Conservation (phyloP, 2,113 vertebrate species). For the Psephotus haematonotus region DNA sequence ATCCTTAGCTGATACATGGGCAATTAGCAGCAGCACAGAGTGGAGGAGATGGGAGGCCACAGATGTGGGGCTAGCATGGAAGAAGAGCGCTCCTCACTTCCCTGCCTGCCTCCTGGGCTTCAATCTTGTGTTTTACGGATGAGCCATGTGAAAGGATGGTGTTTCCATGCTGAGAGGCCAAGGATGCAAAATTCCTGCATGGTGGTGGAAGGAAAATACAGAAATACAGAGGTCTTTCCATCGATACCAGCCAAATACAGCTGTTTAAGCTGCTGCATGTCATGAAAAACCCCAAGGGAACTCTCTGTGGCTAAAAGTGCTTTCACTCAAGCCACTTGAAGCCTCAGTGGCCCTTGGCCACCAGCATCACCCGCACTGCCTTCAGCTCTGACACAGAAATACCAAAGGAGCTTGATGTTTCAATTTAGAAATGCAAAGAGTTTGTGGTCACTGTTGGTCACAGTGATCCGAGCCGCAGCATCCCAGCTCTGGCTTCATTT, state of each 20-base stretch:
- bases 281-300: not conserved
- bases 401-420: not conserved
- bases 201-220: not conserved
- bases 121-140: not conserved
- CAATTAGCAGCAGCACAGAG: not conserved
- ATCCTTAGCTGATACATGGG: fast-evolving
- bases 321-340: not conserved
- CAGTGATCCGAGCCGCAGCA: fast-evolving
- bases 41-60: not conserved
- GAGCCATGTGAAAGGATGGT: not conserved
- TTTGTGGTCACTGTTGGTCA: not conserved
- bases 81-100: not conserved
- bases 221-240: not conserved
- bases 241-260: not conserved
- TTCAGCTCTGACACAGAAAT: not conserved
- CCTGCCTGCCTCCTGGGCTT: not conserved
- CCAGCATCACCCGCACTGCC: not conserved
- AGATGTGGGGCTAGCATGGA: not conserved
- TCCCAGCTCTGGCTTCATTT: not conserved
- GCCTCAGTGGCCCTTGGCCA: not conserved
- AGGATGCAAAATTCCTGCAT: not conserved
- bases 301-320: not conserved
- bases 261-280: not conserved
- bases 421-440: not conserved
- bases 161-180: not conserved